phyloP scores from a whole-genome alignment of 2,797 vertebrate genomes.

The Dicrostonyx torquatus region DNA sequence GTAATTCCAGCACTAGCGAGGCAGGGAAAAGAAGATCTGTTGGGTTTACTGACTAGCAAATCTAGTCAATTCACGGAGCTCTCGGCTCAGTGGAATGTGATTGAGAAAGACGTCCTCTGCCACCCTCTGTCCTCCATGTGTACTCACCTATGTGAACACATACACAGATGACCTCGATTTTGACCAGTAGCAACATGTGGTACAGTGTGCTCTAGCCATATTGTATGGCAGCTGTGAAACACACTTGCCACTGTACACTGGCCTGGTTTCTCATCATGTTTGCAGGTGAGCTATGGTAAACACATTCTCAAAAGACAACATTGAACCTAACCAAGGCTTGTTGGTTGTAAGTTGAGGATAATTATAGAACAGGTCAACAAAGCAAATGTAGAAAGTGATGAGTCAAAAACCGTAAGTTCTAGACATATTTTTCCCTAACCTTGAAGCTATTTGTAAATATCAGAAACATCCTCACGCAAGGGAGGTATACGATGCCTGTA shows the following conservation, averaged over 20 bases:
- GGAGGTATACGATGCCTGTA: background rate
- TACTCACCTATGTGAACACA: background rate
- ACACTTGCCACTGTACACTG: background rate
- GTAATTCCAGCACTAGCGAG: background rate
- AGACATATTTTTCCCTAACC: background rate
- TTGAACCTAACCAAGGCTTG: background rate
- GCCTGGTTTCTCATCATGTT: background rate
- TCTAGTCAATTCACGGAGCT: background rate
- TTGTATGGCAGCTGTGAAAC: background rate
- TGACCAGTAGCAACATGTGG: background rate
- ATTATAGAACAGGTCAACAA: background rate
- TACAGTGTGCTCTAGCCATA: too few species aligned
- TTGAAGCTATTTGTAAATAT: background rate
- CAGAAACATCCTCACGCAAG: background rate
- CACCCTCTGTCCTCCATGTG: background rate
- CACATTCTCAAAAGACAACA: background rate
- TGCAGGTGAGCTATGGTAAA: background rate
- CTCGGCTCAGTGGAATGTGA: background rate
- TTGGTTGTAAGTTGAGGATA: background rate
- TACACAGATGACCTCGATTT: background rate
- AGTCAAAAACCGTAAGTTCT: background rate
- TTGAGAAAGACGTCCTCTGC: background rate
- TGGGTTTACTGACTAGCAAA: background rate
- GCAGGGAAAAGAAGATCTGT: background rate
- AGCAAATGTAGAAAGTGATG: background rate